These are phyloP conservation scores for Gobionotothen gibberifrons DNA, from an alignment of 2,797 vertebrate species.

Conservation along the genomic window DNA sequence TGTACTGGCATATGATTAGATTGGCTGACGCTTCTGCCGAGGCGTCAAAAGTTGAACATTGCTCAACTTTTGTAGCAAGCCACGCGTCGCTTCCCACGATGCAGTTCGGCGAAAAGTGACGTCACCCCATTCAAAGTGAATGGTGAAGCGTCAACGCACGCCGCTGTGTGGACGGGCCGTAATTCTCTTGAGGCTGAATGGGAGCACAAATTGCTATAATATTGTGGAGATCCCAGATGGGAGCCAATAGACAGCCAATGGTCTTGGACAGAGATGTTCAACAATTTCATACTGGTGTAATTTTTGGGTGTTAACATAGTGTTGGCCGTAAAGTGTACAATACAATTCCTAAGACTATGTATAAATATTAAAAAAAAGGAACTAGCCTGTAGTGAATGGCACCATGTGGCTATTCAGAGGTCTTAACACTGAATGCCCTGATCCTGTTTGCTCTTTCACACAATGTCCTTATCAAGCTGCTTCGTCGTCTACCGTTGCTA, in stretches of 20 bases:
- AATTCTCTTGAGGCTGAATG: background rate
- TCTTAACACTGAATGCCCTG: background rate
- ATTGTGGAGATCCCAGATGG: background rate
- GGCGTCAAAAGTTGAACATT: too few species aligned
- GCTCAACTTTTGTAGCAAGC: too few species aligned
- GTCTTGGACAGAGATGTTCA: background rate
- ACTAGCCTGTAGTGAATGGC: background rate
- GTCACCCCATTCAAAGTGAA: too few species aligned
- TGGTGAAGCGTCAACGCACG: too few species aligned
- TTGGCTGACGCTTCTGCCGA: too few species aligned
- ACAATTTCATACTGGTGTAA: background rate
- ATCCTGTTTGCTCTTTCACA: constrained; percentile 14
- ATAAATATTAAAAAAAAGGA: background rate
- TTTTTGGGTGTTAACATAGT: background rate
- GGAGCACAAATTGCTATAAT: background rate
- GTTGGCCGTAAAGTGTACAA: background rate
- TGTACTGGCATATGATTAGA: too few species aligned
- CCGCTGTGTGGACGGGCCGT: too few species aligned
- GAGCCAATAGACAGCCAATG: background rate
- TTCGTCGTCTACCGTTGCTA: constrained; percentile 19
- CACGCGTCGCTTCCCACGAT: too few species aligned
- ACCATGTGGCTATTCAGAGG: background rate
- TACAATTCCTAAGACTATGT: background rate
- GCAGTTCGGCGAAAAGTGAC: too few species aligned
- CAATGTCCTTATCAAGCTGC: constrained; percentile 30